Evolutionary conservation across 2,113 vertebrate species (phyloP), one percentile per base, ranked within the genome.

Genomic region (Mellivora capensis): DNA sequence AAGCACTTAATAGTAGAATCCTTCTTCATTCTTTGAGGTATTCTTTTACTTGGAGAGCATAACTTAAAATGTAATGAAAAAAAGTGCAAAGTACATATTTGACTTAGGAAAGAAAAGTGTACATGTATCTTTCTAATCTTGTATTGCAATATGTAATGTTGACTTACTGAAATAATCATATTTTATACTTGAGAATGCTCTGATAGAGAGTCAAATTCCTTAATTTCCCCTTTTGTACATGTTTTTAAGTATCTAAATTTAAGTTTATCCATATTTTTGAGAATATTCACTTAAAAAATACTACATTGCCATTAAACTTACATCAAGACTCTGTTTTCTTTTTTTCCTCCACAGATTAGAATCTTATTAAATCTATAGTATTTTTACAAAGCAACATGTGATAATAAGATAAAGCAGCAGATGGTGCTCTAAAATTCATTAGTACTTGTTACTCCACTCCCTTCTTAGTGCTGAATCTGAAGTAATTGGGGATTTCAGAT

Each of bases 321-420:
- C 1, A 54, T 54, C 52, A 54, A 54, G 52, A 54, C 17, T 54
- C 52, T 18, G 31, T 72, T 42, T 12, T 39, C 18, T 15, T 74
- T 42, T 79, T 69, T 64, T 39, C 21, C 57, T 62, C 23, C n/a
- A 39, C 59, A 93, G 54, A 77, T 3, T 37, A 59, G 10, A 14
- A 61, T 94, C 62, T 67, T 74, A 39, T 20, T 74, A 62, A 81
- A 88, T 88, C 87, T 23, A 23, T 20, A 57, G 2, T 39, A 31
- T 96, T 77, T 97, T 85, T 44, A 37, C 84, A 97, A 47, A 95
- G 62, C 21, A 25, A 2, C 2, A 37, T 86, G 93, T 14, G 97
- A 81, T 95, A 88, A 71, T 4, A 93, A 77, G 12, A 37, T 1
- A 0, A 37, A 86, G 31, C 93, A 97, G 96, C 85, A 97, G 95